Conservation (phyloP, 2,888 invertebrate genomes). For the Thera britannica region DNA sequence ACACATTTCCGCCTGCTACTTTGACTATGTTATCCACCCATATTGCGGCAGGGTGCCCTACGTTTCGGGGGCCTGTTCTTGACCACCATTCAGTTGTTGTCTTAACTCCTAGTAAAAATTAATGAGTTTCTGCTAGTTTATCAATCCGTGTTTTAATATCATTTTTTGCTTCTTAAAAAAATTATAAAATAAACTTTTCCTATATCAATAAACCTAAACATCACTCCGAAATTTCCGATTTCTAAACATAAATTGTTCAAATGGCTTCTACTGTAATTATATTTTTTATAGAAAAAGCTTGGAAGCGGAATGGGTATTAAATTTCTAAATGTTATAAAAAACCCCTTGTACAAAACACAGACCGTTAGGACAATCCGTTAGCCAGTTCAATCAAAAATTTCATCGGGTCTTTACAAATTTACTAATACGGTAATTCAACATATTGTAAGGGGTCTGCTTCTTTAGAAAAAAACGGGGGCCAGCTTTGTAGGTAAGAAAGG, state of each 20-base stretch:
- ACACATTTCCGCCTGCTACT: too few species aligned
- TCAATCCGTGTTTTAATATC: too few species aligned
- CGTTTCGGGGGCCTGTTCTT: too few species aligned
- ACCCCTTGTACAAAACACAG: conserved; percentile 58
- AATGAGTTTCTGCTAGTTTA: too few species aligned
- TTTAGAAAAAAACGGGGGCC: conserved; percentile 73
- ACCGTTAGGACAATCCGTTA: conserved; percentile 83
- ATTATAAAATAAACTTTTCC: too few species aligned
- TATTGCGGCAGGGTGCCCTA: too few species aligned
- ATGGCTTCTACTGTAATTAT: not conserved
- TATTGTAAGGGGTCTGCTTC: conserved; percentile 77
- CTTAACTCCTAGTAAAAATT: too few species aligned
- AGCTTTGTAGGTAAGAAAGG: conserved; percentile 80
- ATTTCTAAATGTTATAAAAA: conserved; percentile 47
- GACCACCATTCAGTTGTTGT: too few species aligned
- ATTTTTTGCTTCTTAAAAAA: too few species aligned
- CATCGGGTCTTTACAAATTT: conserved; percentile 78
- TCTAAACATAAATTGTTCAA: not conserved
- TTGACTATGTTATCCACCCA: too few species aligned
- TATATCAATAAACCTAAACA: too few species aligned
- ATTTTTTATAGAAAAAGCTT: conserved; percentile 14
- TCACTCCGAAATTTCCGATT: not conserved
- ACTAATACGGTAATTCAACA: conserved; percentile 84
- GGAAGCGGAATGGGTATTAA: conserved; percentile 40
- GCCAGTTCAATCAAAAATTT: conserved; percentile 80